Evolutionary conservation across 2,113 vertebrate genomes (phyloP), one percentile per base, ranked within the genome.

Genomic region (Cnemophilus loriae): DNA sequence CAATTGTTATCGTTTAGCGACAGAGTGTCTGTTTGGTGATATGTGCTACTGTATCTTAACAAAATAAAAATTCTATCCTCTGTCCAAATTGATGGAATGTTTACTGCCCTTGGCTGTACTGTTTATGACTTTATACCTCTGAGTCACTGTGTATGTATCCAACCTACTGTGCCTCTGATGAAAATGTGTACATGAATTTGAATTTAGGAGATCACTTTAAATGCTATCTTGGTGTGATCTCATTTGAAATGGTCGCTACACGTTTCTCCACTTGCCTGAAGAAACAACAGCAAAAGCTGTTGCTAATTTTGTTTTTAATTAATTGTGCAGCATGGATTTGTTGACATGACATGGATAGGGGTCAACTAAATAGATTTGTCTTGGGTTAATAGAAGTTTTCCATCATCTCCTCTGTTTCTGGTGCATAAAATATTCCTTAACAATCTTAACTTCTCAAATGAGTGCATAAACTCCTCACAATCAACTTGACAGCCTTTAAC

Each of bases 341-440:
- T 95, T 96, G 87, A 93, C 0, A 2, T 86, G 46, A 46, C 67
- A 90, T 37, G 32, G 83, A 47, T 44, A 73, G 35, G 84, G 92
- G 89, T 92, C 85, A 95, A 47, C 74, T 87, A 93, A 97, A 92
- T 86, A 77, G 32, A 91, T 91, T 81, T 50, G 47, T 69, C 70
- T 93, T 94, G 84, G 93, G 63, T 93, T 96, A 97, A 87, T 89
- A 95, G 91, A 93, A 84, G 78, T 94, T 93, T 95, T 93, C 73
- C 42, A 55, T 63, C 63, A 56, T 92, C 84, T 93, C 39, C 59
- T 85, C 64, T 79, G 52, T 87, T 92, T 83, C 55, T 47, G 89
- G 53, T 85, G 91, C 95, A 92, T 95, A 96, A 93, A 97, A 87
- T 91, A 96, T 81, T 96, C 64, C 84, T 87, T 90, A 93, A 96